phyloP scores from a whole-genome alignment of 2,797 vertebrate species.

The Enteromius fasciolatus region DNA sequence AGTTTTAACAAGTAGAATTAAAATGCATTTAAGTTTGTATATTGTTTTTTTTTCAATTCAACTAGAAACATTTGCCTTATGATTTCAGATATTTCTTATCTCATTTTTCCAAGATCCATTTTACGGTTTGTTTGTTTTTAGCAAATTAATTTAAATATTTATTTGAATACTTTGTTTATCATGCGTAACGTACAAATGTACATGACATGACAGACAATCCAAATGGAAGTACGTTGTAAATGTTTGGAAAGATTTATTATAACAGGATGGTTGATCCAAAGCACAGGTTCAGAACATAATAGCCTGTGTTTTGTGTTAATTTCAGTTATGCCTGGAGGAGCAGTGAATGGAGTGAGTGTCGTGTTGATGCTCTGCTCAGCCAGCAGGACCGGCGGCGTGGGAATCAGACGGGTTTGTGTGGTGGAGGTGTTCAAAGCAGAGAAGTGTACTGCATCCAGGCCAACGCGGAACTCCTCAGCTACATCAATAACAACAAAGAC shows the following conservation, averaged over 20 bases:
- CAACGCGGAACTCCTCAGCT: conserved; percentile 84
- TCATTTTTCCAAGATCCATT: background rate
- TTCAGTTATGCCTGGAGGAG: conserved; percentile 88
- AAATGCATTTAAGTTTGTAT: background rate
- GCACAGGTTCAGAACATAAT: background rate
- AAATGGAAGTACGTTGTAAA: background rate
- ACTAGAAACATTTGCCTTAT: background rate
- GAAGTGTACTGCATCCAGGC: conserved; percentile 90
- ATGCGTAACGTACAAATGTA: background rate
- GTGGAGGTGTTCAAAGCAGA: conserved; percentile 89
- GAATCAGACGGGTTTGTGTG: conserved; percentile 91
- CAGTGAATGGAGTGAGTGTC: conserved; percentile 93
- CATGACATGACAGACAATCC: no score
- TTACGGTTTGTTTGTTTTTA: background rate
- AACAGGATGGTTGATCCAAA: background rate
- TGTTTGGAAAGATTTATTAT: background rate
- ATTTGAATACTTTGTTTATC: conserved; percentile 2
- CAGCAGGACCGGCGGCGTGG: conserved; percentile 91
- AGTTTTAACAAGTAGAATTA: no score
- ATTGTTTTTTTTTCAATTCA: no score
- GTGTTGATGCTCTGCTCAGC: conserved; percentile 88
- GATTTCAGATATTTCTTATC: background rate
- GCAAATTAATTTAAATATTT: background rate
- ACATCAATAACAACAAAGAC: conserved; percentile 80
- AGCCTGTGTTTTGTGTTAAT: conserved; percentile 24